phyloP scores from a whole-genome alignment of 2,113 vertebrate genomes.

The Aythya baeri region DNA sequence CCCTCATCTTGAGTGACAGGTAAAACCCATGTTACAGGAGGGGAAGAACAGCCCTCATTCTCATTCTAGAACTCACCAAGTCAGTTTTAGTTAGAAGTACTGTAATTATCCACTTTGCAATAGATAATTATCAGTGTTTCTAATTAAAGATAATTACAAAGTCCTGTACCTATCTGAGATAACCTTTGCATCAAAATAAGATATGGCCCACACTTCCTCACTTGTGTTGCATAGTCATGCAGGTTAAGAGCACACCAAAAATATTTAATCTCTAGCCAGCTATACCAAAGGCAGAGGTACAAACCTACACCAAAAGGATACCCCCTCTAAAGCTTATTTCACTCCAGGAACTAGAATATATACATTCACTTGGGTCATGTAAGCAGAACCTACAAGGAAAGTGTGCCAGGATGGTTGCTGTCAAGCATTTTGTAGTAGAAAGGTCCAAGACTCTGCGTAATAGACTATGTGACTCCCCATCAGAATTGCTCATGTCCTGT shows the following conservation, averaged over 20 bases:
- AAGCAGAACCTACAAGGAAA: background rate
- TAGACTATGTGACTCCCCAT: background rate
- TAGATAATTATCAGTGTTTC: background rate
- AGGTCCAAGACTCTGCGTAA: background rate
- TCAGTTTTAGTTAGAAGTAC: constrained; percentile 3
- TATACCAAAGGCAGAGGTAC: background rate
- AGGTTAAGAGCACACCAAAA: background rate
- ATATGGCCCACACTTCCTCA: background rate
- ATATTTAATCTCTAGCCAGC: background rate
- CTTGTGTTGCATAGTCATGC: background rate
- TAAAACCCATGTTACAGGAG: background rate
- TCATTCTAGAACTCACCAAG: constrained; percentile 1
- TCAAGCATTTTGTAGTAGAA: background rate
- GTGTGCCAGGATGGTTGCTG: background rate
- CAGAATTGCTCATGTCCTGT: background rate
- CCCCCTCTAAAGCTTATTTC: background rate
- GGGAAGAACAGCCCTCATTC: background rate
- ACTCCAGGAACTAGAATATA: background rate
- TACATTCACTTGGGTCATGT: rapidly evolving
- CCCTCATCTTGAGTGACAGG: background rate
- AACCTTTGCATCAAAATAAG: constrained; percentile 22
- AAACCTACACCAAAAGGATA: background rate
- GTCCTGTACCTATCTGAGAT: background rate
- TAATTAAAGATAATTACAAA: background rate
- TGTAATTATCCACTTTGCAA: constrained; percentile 38